Conservation (phyloP, 2,888 invertebrate species). For the Phlogophora meticulosa region DNA sequence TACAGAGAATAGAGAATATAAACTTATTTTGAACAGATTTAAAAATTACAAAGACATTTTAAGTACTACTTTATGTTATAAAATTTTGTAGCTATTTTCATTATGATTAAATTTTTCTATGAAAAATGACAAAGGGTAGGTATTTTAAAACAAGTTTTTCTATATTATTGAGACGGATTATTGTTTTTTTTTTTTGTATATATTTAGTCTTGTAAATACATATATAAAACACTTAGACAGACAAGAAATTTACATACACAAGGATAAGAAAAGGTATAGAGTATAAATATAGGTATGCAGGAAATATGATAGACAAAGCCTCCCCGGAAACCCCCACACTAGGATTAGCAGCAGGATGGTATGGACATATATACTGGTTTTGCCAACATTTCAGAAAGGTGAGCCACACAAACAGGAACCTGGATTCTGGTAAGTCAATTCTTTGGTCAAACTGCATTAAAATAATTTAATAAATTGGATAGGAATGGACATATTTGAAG, state of each 20-base stretch:
- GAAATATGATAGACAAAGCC: slow-evolving; percentile 34
- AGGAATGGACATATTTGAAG: slow-evolving; percentile 21
- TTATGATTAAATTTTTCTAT: too few species aligned
- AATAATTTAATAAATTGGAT: too few species aligned
- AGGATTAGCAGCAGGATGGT: slow-evolving; percentile 53
- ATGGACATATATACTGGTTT: slow-evolving; percentile 61
- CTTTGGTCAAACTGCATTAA: slow-evolving; percentile 43
- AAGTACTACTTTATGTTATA: neutral
- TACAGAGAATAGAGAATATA: slow-evolving; percentile 10
- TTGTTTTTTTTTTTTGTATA: neutral
- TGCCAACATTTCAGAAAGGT: slow-evolving; percentile 78
- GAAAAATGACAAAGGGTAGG: too few species aligned
- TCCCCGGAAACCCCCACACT: slow-evolving; percentile 42
- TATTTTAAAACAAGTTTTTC: slow-evolving; percentile 1
- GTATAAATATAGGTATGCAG: slow-evolving; percentile 27
- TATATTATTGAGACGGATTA: neutral
- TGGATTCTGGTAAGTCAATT: slow-evolving; percentile 64
- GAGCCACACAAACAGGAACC: slow-evolving; percentile 77
- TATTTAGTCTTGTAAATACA: neutral
- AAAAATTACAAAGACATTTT: neutral
- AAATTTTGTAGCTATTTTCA: too few species aligned
- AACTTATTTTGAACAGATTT: too few species aligned
- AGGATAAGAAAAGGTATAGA: slow-evolving; percentile 19
- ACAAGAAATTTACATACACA: slow-evolving; percentile 10
- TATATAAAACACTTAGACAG: slow-evolving; percentile 3